Evolutionary conservation across 2,797 vertebrate genomes (phyloP), one percentile per base, ranked within the genome.

Genomic region (Podarcis siculus): DNA sequence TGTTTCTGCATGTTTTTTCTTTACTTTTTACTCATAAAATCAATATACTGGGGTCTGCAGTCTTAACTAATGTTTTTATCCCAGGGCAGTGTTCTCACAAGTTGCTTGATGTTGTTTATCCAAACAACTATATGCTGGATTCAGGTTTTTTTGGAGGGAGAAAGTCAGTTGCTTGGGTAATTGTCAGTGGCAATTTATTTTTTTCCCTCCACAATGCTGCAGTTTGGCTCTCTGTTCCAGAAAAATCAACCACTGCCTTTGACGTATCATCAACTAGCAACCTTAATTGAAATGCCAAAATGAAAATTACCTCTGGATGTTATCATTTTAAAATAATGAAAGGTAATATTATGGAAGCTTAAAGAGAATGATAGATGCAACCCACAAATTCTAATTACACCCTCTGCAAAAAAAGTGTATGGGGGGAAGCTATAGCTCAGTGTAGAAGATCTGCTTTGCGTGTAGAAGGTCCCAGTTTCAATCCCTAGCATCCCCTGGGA

Each of bases 201-300:
- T 89, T 6, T 82, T 27, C 9, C 58, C 61, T 37, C 2, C 15
- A 17, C 32, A 85, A 49, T 89, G 17, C 81, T 80, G 73, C 49
- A 39, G 0, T 0, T 66, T 78, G 91, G 30, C 42, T 71, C 90
- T 21, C 89, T 55, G 90, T 89, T 30, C 37, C 79, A 80, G 64
- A 92, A 91, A 73, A 93, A 93, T 92, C 85, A 93, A 77, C 12
- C 78, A 66, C 83, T 73, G 91, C 93, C 76, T 90, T 35, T 86
- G 86, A 85, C 17, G 94, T 87, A 73, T 42, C 93, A 66, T 67
- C 58, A 85, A 90, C 5, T 6, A 92, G 73, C 84, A 92, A 89
- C 79, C 69, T 79, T 77, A 92, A 94, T 61, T 92, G 72, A 95
- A 95, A 73, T 79, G 91, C 30, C 32, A 73, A 35, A 73, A 73